Evolutionary conservation across 64 coral and sea anemone species (phyloP), one percentile per base, ranked within the genome.

Genomic region (Actinia tenebrosa): DNA sequence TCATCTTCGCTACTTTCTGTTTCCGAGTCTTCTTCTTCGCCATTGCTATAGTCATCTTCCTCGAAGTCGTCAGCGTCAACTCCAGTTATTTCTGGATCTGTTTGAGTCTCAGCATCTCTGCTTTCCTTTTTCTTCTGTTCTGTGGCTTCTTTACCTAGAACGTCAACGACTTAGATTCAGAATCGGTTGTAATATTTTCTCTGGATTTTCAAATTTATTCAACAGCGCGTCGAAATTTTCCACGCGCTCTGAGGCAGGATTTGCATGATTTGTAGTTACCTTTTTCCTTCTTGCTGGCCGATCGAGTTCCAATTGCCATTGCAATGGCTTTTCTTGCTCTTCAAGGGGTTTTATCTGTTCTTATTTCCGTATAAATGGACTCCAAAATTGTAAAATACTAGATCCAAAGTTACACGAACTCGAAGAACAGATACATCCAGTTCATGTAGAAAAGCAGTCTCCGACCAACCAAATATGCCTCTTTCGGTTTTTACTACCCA

Each of bases 361-460:
- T 42, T 18, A 20, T 25, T 2, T 45, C 50, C 13, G 9, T 18
- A 16, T 7, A 81, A 81, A 18, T 10, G 27, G 42, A 17, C 43
- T 16, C 43, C 79, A 4, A 44, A 53, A 45, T 7, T 9, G 15
- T 7, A 27, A 22, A 42, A 79, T 79, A 44, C 17, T 3, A 79
- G 45, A 79, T 20, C 3, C 45, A 79, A 79, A 79, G 82, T 84
- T 84, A 84, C 56, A n/a, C 17, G 56, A 84, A 84, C 82, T 84
- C 82, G 23, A 60, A 14, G 17, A 56, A 26, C 20, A 54, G 82
- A 84, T 96, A 92, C 92, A 90, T 96, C 91, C 94, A 96, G 94
- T 93, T 90, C 94, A 90, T 96, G 91, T 96, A 96, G 94, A 96
- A 96, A 96, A 87, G 94, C 94, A 79, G 63, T 52, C 23, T 54